Evolutionary conservation across 2,113 vertebrate species (phyloP), one percentile per base, ranked within the genome.

Genomic region (Esox niger): DNA sequence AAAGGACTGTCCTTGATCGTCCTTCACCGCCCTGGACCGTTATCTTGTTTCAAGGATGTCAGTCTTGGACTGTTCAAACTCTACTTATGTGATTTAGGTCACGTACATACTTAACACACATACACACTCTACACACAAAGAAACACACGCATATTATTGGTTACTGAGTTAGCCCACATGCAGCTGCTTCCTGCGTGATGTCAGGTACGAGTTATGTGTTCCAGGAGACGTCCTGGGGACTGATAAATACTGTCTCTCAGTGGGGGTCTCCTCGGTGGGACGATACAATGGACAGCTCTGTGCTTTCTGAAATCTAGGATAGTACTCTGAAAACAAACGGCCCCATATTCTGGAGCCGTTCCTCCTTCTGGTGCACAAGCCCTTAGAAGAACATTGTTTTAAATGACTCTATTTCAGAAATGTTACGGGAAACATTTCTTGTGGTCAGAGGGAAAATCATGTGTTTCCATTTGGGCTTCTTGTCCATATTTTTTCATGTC

Each of bases 101-200:
- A 56, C 78, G 1, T n/a, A 10, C 30, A 43, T 25, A 47, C 54
- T n/a, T n/a, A n/a, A 25, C 62, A 26, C 8, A 13, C 20, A 4
- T 71, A 62, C 71, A 56, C 49, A 35, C 74, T n/a, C n/a, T n/a
- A 62, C 54, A 79, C 61, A 38, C 52, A 27, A 1, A 9, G 13
- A 64, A 26, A 27, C n/a, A 15, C 58, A 10, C 62, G 17, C 69
- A 72, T 71, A 74, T 83, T 7, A 10, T 7, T 1, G 23, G 25
- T 79, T 71, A 67, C 75, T 71, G 47, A 67, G 66, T 65, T 75
- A 77, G 82, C 61, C 73, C 59, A 70, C 10, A 56, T 55, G 76
- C 90, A 91, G 89, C 89, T 91, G 92, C 87, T 91, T 90, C 88
- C 91, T 87, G 75, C 29, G 67, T 91, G 89, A 91, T 86, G 86